Percentiles rank a stretch among this genome's conserved stretches.
phyloP scores from a whole-genome alignment of 2,888 invertebrate species.

The Stenchaetothrips biformis region DNA sequence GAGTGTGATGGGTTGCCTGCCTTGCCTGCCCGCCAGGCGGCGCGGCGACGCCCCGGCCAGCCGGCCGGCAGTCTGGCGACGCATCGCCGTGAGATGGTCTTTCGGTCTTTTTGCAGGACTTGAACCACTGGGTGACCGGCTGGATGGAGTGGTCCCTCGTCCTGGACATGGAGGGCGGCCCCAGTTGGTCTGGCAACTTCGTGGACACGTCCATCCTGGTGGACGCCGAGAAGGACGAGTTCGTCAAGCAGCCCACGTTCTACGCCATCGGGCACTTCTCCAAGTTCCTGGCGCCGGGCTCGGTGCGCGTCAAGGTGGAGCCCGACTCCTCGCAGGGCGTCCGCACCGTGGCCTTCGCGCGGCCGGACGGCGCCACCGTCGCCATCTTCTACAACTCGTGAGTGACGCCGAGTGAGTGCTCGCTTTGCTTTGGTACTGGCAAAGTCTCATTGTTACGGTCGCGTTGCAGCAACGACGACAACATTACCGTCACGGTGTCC shows the following conservation, averaged over 20 bases:
- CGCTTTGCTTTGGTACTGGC: not conserved
- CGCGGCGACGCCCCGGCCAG: too few relatives aligned
- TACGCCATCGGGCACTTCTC: conserved; percentile 53
- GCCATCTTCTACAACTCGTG: not conserved
- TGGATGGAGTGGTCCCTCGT: conserved; percentile 57
- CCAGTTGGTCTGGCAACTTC: conserved; percentile 50
- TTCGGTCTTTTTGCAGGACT: conserved; percentile 44
- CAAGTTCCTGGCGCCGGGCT: conserved; percentile 37
- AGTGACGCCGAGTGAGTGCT: not conserved
- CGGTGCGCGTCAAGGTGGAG: not conserved
- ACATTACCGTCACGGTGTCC: not conserved
- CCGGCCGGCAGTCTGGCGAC: not conserved
- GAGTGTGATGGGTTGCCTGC: conserved; percentile 19
- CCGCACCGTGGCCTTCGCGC: not conserved
- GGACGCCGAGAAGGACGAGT: conserved; percentile 43
- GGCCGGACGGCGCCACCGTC: not conserved
- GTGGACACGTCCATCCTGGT: conserved; percentile 53
- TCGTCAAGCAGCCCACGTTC: conserved; percentile 55
- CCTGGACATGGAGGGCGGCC: conserved; percentile 49
- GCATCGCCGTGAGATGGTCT: not conserved
- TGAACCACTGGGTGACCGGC: conserved; percentile 50
- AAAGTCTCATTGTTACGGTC: not conserved
- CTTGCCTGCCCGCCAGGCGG: too few relatives aligned
- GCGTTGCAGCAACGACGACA: not conserved
- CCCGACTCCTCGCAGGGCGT: not conserved